Base-by-base conservation (phyloP, 2,113 vertebrate species). In the Bucco capensis region DNA sequence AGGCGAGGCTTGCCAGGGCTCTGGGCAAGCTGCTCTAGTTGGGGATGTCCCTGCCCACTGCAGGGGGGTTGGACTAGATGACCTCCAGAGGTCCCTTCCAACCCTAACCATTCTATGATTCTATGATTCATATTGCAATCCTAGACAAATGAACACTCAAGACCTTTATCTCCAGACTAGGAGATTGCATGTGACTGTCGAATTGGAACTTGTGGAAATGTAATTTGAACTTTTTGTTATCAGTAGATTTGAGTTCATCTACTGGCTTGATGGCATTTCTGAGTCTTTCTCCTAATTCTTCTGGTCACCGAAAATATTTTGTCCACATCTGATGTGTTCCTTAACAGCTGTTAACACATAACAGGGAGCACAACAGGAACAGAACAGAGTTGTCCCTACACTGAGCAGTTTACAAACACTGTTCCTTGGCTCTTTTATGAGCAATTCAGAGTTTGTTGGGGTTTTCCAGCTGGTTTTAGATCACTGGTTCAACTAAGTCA, bases 371-470 rank as follows among this genome's bases (percentile, higher is more conserved):
- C 40, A 93, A 58, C 25, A 27, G 13, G 49, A 77, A 62, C 75
- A 95, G 74, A 87, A 95, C 17, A 66, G 85, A 93, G 47, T 57
- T 64, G 30, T 83, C 84, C 60, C 79, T 79, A 12, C 44, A 84
- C 89, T 62, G 88, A 94, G 94, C 10, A 40, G 88, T 90, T 97
- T 95, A 51, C 95, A 94, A 86, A 61, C 78, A 91, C 21, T 25
- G 25, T 82, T 95, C 60, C 78, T 92, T 58, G 23, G 83, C 93
- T 95, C 76, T 95, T 97, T 96, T 88, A 88, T 15, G 24, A 96
- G 90, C 44, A 56, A 73, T 65, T 88, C 92, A 86, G 88, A 95
- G 96, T 97, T 97, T 96, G 92, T 96, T 93, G 95, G 96, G 89
- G 89, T 93, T 97, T 97, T 95, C 94, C 65, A 69, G 76, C 84